These are phyloP conservation scores for Phlogophora meticulosa DNA, from an alignment of 2,888 invertebrate species.

Conservation along the genomic window DNA sequence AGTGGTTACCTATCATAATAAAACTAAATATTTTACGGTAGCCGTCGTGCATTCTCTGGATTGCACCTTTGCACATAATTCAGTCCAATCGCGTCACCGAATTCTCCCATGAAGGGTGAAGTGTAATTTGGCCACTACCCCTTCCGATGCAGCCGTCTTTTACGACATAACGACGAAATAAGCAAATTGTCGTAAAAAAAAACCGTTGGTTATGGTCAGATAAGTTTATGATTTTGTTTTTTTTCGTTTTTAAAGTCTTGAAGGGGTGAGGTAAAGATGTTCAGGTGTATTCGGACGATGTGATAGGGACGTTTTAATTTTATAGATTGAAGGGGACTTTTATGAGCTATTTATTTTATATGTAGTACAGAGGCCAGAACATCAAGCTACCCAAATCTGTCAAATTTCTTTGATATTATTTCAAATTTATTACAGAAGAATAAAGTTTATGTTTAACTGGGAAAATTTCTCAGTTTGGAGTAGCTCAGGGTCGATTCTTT, in stretches of 20 bases:
- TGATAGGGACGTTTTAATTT: constrained; percentile 9
- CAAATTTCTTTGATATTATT: no score
- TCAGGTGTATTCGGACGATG: constrained; percentile 21
- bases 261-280: constrained; percentile 43
- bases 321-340: constrained; percentile 5
- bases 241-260: constrained; percentile 33
- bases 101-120: constrained; percentile 51
- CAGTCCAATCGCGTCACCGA: constrained; percentile 37
- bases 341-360: constrained; percentile 28
- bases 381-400: no score
- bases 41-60: constrained; percentile 7
- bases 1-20: constrained; percentile 3
- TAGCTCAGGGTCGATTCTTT: no score
- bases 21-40: constrained; percentile 16
- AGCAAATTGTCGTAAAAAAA: constrained; percentile 76
- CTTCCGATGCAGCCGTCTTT: constrained; percentile 74
- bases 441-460: no score
- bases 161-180: constrained; percentile 78
- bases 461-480: no score
- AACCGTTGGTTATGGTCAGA: constrained; percentile 85
- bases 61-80: constrained; percentile 60
- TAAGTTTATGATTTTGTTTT: constrained; percentile 68
- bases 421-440: no score
- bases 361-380: no score
- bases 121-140: constrained; percentile 71